Evolutionary conservation across 2,888 invertebrate species (phyloP), one percentile per base, ranked within the genome.

Genomic region (Erebia epiphron): DNA sequence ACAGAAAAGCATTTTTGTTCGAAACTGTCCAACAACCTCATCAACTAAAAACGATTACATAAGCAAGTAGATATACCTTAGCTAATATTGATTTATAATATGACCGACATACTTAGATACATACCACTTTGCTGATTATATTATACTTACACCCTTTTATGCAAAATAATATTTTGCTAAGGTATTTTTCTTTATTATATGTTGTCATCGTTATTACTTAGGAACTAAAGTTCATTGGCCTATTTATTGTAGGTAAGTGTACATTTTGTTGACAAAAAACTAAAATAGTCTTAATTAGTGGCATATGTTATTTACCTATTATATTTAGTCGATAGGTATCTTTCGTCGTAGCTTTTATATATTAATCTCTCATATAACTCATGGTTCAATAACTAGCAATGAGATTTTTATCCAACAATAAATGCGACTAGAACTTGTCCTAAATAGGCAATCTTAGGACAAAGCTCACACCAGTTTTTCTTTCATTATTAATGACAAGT

Each of bases 381-480:
- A 54, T 13, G 7, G 41, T 64, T 52, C 52, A 54, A 41, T 35
- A 54, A 64, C 52, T 57, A 21, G 26, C 56, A 57, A 57, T 61
- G 2, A 21, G 62, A 62, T 64, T 26, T 54, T 64, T 64, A 41
- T 64, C 11, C 13, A 54, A 54, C 16, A 52, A 54, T 54, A 35
- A 35, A 41, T 35, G 52, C 16, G 35, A 41, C 35, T 64, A 64
- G 64, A 64, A 16, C 41, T 64, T 62, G 21, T 62, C 64, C 16
- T 11, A 41, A 64, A 54, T 41, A 54, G 52, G 52, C 16, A 41
- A 54, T 41, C 35, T 62, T 46, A 46, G 46, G 16, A 52, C 11
- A 52, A 52, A 54, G 64, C 35, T 64, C 63, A 64, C 52, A 54
- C 41, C 11, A 64, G 52, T 35, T 64, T 64, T 52, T 64, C 41